These are phyloP conservation scores for Xanthorhoe spadicearia DNA, from an alignment of 2,888 invertebrate genomes.

Conservation along the genomic window DNA sequence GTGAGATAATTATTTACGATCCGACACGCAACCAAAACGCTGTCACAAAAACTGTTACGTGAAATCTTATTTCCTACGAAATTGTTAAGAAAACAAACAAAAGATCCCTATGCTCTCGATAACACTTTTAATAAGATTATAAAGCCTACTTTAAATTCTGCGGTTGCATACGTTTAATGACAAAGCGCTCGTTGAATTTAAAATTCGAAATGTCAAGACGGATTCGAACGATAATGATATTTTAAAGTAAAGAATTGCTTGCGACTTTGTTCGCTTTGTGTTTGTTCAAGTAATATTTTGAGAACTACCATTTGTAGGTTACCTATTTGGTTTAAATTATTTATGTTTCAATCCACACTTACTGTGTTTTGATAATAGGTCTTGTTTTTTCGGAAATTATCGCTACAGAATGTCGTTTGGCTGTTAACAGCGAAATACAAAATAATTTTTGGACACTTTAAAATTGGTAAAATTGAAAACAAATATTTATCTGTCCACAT, in stretches of 20 bases:
- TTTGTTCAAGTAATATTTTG: not conserved
- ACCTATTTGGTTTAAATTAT: too few relatives aligned
- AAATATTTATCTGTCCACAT: too few relatives aligned
- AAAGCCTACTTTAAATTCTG: constrained; percentile 34
- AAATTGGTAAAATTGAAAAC: too few relatives aligned
- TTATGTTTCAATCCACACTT: too few relatives aligned
- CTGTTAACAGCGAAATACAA: too few relatives aligned
- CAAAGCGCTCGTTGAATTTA: constrained; percentile 42
- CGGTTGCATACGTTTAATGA: constrained; percentile 36
- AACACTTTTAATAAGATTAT: constrained; percentile 49
- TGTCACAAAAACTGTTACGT: constrained; percentile 77
- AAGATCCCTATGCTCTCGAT: constrained; percentile 60
- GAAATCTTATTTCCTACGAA: constrained; percentile 80
- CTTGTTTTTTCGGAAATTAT: too few relatives aligned
- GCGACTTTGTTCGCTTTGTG: not conserved
- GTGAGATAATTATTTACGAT: constrained; percentile 83
- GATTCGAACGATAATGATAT: constrained; percentile 60
- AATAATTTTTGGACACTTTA: too few relatives aligned
- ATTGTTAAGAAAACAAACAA: constrained; percentile 59
- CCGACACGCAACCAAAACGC: constrained; percentile 74
- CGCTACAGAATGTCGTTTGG: too few relatives aligned
- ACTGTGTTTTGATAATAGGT: too few relatives aligned
- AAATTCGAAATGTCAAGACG: constrained; percentile 49
- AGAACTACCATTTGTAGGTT: too few relatives aligned
- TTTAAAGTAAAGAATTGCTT: not conserved